Evolutionary conservation across 2,888 invertebrate species (phyloP), one percentile per base, ranked within the genome.

Genomic region (Morpho achilles): DNA sequence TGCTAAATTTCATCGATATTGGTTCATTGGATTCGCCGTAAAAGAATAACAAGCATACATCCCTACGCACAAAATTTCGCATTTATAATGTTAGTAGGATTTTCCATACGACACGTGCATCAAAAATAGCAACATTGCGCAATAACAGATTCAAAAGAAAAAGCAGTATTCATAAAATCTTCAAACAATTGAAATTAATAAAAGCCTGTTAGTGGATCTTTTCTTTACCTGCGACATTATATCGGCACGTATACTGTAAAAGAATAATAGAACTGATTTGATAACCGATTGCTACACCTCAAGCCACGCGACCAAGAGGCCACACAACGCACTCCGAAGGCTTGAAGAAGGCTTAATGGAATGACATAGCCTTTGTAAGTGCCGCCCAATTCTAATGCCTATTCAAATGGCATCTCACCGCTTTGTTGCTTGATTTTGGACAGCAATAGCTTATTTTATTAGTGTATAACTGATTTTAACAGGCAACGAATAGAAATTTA

Each of bases 301-400:
- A 70, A 67, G 80, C 84, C 84, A 87, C 88, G 87, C 86, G 86
- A 84, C 87, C 76, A 76, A 75, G 79, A 59, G 83, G 84, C 86
- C 89, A 87, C 88, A 88, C 89, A 84, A 80, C 80, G 75, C 73
- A 79, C 72, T 75, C 77, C 80, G 80, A 81, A 82, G 76, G 77
- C 83, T 84, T 86, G 82, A 89, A 90, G 88, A 80, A 87, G 87
- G 87, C 86, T 87, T 89, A 89, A 90, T 89, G 83, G 88, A 88
- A 87, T 90, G 89, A 89, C 89, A 88, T 77, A 78, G 83, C 83
- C 89, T 89, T 90, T 90, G 89, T 87, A 74, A 79, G 75, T 80
- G 85, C 90, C 90, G 90, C 88, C 89, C 88, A 90, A 89, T 89
- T 89, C 87, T 82, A 86, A 88, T 87, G 89, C 87, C 87, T 84